Base-by-base conservation (phyloP, 2,888 invertebrate species). In the Drosophila melanocephala region DNA sequence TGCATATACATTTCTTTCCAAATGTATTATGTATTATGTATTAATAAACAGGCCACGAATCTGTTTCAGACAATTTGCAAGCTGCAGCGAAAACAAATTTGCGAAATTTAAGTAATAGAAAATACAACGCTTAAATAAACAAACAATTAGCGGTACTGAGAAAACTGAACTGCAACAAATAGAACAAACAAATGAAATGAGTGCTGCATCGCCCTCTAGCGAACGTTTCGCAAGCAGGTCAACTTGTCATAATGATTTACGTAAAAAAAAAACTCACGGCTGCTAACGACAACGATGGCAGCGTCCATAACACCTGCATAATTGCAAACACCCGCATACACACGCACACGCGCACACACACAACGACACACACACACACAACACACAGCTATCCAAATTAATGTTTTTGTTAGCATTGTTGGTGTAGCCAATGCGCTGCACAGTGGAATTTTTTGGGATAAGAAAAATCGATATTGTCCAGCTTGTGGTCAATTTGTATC, bases 171-270 rank as follows among this genome's bases (percentile, higher is more conserved):
- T 68, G 39, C 57, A 53, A 30, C 35, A 30, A 42, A 62, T 22
- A 28, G 33, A 30, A 30, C 55, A 61, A 77, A 16, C 26, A 35
- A 58, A 58, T 42, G 22, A 33, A 47, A 58, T 42, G 44, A 52
- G 50, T 53, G 44, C 58, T 55, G 56, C 53, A 66, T 63, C 81
- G 65, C 66, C 74, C 72, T 70, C 72, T 69, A 72, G 72, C 52
- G 72, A 50, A 59, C 56, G 58, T 73, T 77, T 85, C 71, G 72
- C 75, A 89, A 86, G 76, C 86, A 70, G 90, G 90, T 86, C 86
- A 90, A 81, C 90, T 89, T 89, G 90, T 89, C 85, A 86, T 78
- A 77, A 85, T 85, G 85, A 85, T 84, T 89, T 80, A 87, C 79
- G 77, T 77, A 68, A 72, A 42, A 42, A n/a, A 44, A 12, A 47